A percentile compares a stretch with the other conserved stretches of the same genome.
Conservation (phyloP, 2,113 vertebrate genomes). For the Psophia crepitans region DNA sequence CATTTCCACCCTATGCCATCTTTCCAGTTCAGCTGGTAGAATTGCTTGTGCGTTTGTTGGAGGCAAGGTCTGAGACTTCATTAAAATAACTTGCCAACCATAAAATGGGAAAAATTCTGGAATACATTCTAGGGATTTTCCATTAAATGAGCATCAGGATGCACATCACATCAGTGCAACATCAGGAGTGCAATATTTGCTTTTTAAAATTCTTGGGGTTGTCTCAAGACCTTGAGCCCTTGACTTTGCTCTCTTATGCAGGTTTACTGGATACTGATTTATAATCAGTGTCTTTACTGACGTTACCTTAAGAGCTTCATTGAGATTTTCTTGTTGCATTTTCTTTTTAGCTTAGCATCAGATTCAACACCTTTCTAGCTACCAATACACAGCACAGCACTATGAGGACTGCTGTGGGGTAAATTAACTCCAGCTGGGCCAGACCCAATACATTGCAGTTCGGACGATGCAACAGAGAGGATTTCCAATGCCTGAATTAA, state of each 20-base stretch:
- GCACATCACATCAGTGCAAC: neutral
- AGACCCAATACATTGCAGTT: neutral
- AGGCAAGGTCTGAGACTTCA: neutral
- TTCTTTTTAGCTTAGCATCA: neutral
- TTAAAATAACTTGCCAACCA: neutral
- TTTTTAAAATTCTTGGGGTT: neutral
- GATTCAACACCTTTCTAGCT: neutral
- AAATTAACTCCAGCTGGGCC: no score
- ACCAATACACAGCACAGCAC: no score
- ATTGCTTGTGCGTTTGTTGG: neutral
- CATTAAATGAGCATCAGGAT: neutral
- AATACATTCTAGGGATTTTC: neutral
- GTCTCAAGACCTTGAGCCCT: neutral
- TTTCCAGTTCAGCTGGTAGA: neutral
- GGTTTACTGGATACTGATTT: neutral
- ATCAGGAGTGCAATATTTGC: neutral
- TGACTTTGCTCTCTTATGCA: neutral
- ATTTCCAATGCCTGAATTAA: neutral
- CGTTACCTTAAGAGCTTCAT: neutral
- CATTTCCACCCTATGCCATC: neutral
- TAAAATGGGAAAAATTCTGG: neutral
- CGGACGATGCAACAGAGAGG: neutral
- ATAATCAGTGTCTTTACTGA: neutral
- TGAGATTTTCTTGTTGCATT: neutral
- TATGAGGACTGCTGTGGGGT: no score